Base-by-base conservation (phyloP, 2,888 invertebrate genomes). In the Eupithecia tripunctaria region DNA sequence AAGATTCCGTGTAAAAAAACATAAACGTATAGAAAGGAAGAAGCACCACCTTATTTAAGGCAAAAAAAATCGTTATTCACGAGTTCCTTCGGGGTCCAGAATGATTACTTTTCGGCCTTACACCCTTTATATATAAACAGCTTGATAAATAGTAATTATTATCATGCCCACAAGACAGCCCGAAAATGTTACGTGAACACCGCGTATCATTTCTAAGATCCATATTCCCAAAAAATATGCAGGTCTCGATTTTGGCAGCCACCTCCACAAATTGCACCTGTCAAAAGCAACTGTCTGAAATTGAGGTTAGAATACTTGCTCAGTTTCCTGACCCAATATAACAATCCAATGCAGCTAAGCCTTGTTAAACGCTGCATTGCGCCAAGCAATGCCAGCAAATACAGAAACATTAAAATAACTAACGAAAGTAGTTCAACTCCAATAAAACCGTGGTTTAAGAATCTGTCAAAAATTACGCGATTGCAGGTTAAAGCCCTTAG, bases 311-410 rank as follows among this genome's bases (percentile, higher is more conserved):
- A 73, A 60, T 70, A 71, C 43, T 72, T 41, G 29, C 47, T 29
- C 59, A 63, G 67, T 71, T 43, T 65, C 38, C 62, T 72, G 75
- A 72, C 75, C 75, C 29, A 68, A 74, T 67, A 69, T 64, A 69
- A 64, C 67, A 67, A n/a, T 67, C 67, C 70, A 70, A 64, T 75
- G 75, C 72, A 75, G 74, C 51, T 47, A 63, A 56, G 59, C 62
- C 68, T 65, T 69, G 71, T 29, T 64, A 66, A 70, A 72, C 51
- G 59, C 89, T 89, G 89, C 89, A 90, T 80, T 89, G 89, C 89
- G 85, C 82, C 82, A 88, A 85, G 78, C 79, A 77, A 73, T 59
- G 47, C 70, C n/a, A 74, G 43, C 67, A 76, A 75, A 74, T 68
- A 72, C 67, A 72, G 69, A 73, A 79, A 74, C 70, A 71, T 76